A percentile compares a stretch with the other conserved stretches of the same genome.
Conservation (phyloP, 2,113 vertebrate species). For the Pyrgilauda ruficollis region DNA sequence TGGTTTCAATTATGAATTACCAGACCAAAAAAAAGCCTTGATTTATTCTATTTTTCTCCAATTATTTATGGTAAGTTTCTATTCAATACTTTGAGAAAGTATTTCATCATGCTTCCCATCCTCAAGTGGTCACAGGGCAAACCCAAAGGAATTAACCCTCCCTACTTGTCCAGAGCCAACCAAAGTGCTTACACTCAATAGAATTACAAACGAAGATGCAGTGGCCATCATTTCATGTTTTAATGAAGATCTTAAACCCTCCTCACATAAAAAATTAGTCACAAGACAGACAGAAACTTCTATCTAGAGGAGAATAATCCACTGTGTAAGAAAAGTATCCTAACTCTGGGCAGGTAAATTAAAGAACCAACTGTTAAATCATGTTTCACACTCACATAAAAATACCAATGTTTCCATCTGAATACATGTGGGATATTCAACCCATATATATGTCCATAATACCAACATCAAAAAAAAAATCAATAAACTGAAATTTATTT, state of each 20-base stretch:
- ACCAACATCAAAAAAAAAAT: not conserved
- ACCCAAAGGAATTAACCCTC: slow-evolving; percentile 75
- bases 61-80: slow-evolving; percentile 86
- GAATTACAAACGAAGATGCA: not conserved
- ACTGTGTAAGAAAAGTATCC: not conserved
- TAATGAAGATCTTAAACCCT: not conserved
- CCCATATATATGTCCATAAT: not conserved
- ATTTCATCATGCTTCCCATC: slow-evolving; percentile 85
- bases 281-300: not conserved
- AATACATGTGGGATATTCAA: not conserved
- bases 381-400: not conserved
- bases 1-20: slow-evolving; percentile 93
- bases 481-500: not conserved
- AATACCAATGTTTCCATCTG: not conserved
- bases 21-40: slow-evolving; percentile 74
- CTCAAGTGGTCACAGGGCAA: slow-evolving; percentile 80
- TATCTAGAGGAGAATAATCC: not conserved
- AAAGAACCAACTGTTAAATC: not conserved
- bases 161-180: slow-evolving; percentile 6
- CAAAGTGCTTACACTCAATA: not conserved
- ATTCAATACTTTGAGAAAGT: slow-evolving; percentile 83
- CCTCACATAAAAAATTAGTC: not conserved
- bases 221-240: not conserved
- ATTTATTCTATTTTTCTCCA: slow-evolving; percentile 91
- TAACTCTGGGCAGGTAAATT: not conserved